phyloP scores from a whole-genome alignment of 2,888 invertebrate species.

The Caenorhabditis sp. region DNA sequence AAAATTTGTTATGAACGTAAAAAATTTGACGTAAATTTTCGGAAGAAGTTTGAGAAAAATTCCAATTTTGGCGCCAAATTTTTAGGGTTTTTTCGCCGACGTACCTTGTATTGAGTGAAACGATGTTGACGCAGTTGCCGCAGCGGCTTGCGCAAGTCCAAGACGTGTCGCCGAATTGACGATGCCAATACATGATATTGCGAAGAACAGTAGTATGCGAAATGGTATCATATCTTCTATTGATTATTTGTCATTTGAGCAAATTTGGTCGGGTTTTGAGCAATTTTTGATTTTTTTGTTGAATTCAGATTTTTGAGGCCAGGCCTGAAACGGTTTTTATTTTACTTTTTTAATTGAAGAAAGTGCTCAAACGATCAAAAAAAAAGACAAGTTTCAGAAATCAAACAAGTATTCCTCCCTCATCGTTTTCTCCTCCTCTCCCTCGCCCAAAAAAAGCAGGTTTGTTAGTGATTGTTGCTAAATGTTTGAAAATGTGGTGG shows the following conservation, averaged over 20 bases:
- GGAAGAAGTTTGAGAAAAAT: too few species aligned
- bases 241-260: background rate
- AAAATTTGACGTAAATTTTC: too few species aligned
- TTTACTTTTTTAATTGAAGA: too few species aligned
- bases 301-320: background rate
- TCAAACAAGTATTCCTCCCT: too few species aligned
- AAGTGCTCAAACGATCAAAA: too few species aligned
- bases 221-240: constrained; percentile 1
- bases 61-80: too few species aligned
- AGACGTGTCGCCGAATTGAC: constrained; percentile 29
- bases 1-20: too few species aligned
- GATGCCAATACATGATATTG: background rate
- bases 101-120: constrained; percentile 36
- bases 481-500: background rate
- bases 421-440: background rate
- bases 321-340: background rate
- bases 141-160: background rate
- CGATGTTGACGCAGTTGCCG: constrained; percentile 7
- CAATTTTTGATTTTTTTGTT: background rate
- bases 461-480: background rate
- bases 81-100: too few species aligned
- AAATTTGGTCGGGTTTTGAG: background rate
- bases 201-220: background rate
- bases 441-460: background rate
- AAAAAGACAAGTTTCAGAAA: too few species aligned